These are phyloP conservation scores for Sebastes steindachneri DNA, from an alignment of 2,797 vertebrate species.

Conservation along the genomic window DNA sequence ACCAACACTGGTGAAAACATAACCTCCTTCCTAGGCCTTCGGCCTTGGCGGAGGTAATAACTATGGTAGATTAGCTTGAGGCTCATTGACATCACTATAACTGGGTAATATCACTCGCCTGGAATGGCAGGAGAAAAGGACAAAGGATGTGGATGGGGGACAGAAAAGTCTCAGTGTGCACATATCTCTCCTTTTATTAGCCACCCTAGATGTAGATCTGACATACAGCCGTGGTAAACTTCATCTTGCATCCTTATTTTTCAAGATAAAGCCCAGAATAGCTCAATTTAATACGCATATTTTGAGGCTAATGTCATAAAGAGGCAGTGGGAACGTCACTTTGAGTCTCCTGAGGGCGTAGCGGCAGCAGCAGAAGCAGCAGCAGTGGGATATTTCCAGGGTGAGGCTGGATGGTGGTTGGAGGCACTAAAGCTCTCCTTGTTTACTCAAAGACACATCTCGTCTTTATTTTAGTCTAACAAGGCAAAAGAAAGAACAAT, in stretches of 20 bases:
- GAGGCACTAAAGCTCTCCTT: neutral
- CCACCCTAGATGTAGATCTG: neutral
- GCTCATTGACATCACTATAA: neutral
- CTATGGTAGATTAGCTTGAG: neutral
- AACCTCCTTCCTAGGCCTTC: too few relatives aligned
- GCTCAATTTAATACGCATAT: neutral
- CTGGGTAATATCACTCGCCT: neutral
- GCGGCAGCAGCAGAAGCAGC: neutral
- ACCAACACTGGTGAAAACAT: too few relatives aligned
- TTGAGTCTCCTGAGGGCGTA: neutral
- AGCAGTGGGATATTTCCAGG: neutral
- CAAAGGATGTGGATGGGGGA: neutral
- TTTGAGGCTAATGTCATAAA: neutral
- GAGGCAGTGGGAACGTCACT: neutral
- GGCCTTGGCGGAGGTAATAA: neutral
- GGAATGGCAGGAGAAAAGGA: neutral
- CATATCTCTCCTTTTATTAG: neutral
- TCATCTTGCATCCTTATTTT: neutral
- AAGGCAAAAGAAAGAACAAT: constrained; percentile 1
- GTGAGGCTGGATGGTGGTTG: neutral
- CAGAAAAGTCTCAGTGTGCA: neutral
- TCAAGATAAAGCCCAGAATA: neutral
- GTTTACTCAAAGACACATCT: neutral
- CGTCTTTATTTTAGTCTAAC: constrained; percentile 5
- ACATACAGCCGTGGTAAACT: neutral